phyloP scores from a whole-genome alignment of 2,113 vertebrate species.

The Notiomystis cincta region DNA sequence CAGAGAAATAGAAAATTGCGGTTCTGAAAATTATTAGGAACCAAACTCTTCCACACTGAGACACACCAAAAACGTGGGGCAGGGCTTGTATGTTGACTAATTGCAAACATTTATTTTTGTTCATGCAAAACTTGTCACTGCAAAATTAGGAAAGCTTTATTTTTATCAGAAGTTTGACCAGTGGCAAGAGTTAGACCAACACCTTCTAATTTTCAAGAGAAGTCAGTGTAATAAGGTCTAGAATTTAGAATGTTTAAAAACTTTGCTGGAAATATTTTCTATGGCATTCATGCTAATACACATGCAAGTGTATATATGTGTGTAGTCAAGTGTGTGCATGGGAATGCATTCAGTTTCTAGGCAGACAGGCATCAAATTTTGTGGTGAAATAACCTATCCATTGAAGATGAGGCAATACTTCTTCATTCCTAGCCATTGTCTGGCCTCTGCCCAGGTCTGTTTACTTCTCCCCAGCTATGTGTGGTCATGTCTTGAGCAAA shows the following conservation, averaged over 20 bases:
- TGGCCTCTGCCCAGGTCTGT: neutral
- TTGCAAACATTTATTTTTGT: neutral
- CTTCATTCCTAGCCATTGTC: neutral
- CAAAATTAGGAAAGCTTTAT: neutral
- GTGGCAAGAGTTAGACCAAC: neutral
- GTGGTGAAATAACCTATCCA: neutral
- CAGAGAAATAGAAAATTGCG: neutral
- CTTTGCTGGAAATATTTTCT: neutral
- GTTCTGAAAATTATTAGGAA: neutral
- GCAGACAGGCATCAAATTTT: neutral
- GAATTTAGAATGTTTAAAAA: neutral
- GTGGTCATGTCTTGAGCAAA: neutral
- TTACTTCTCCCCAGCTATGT: neutral
- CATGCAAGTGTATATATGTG: accelerated
- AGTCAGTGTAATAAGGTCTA: neutral
- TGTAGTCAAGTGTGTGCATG: neutral
- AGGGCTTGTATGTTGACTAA: neutral
- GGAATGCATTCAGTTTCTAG: neutral
- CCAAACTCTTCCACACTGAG: neutral
- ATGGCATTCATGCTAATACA: neutral
- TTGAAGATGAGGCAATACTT: neutral
- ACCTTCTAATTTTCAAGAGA: neutral
- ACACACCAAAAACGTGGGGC: neutral
- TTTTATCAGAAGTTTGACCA: neutral
- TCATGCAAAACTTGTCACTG: neutral